Evolutionary conservation across 2,113 vertebrate species (phyloP).

Genomic region (Dinomys branickii): DNA sequence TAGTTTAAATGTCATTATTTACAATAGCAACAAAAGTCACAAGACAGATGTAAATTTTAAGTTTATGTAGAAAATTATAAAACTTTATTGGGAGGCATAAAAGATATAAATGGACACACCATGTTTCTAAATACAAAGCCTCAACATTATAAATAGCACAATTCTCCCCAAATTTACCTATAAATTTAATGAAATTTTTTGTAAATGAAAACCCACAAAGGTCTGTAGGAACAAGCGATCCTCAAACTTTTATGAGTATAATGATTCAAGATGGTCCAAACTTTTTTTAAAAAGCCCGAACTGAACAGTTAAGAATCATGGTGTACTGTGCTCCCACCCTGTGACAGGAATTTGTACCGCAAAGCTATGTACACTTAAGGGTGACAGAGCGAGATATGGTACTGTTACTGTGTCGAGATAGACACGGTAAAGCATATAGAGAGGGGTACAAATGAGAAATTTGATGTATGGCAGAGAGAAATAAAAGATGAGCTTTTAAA

Average conservation of each 20-base stretch:
- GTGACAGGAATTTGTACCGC: background rate
- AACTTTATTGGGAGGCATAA: background rate
- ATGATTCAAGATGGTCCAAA: background rate
- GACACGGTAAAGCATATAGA: background rate
- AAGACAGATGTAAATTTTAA: background rate
- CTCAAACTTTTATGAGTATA: background rate
- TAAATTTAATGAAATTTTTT: background rate
- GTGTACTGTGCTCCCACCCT: background rate
- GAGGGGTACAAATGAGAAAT: background rate
- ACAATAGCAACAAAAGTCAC: background rate
- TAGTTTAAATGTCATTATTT: conserved; percentile 6
- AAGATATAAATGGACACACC: background rate
- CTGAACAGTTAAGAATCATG: background rate
- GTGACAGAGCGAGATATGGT: background rate
- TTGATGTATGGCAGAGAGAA: background rate
- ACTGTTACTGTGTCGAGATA: background rate
- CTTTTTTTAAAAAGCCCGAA: background rate
- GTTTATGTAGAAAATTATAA: conserved; percentile 45
- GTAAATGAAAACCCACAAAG: conserved; percentile 8
- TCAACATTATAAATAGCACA: background rate
- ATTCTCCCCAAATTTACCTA: conserved; percentile 4
- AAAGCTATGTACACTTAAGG: background rate
- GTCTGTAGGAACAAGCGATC: background rate
- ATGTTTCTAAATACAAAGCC: conserved; percentile 28
- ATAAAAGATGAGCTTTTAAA: background rate